Evolutionary conservation across 2,888 invertebrate species (phyloP).

Genomic region (Aporophyla nigra): DNA sequence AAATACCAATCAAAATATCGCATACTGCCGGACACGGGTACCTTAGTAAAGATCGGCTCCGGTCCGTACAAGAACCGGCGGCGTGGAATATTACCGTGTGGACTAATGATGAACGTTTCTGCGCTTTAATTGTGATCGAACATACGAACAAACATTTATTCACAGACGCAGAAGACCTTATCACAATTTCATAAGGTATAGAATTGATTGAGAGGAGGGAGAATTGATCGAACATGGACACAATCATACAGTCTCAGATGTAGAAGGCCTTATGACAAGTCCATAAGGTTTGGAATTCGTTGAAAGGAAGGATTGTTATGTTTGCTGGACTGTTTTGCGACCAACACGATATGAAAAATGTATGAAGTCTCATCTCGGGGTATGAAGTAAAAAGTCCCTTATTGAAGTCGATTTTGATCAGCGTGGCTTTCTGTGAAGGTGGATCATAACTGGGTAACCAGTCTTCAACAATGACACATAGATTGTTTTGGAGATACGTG

Average conservation of each 20-base stretch:
- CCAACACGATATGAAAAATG: slow-evolving; percentile 87
- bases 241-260: slow-evolving; percentile 67
- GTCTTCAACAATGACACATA: slow-evolving; percentile 67
- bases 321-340: slow-evolving; percentile 76
- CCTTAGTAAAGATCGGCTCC: slow-evolving; percentile 74
- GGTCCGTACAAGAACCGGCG: slow-evolving; percentile 83
- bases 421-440: slow-evolving; percentile 79
- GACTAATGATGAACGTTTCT: slow-evolving; percentile 89
- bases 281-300: slow-evolving; percentile 62
- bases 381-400: slow-evolving; percentile 81
- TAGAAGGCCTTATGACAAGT: slow-evolving; percentile 36
- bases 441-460: slow-evolving; percentile 81
- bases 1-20: slow-evolving; percentile 85
- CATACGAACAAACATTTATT: slow-evolving; percentile 77
- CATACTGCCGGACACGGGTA: slow-evolving; percentile 77
- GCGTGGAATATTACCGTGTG: slow-evolving; percentile 90
- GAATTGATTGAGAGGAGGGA: slow-evolving; percentile 31
- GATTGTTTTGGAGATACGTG: slow-evolving; percentile 63
- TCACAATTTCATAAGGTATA: slow-evolving; percentile 52
- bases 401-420: slow-evolving; percentile 85
- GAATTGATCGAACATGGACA: slow-evolving; percentile 79
- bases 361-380: slow-evolving; percentile 86
- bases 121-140: slow-evolving; percentile 89
- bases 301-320: slow-evolving; percentile 26
- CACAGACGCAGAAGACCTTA: slow-evolving; percentile 50